Percentiles rank a stretch among this genome's conserved stretches.
phyloP scores from a whole-genome alignment of 1,140 invertebrate genomes.

The Galleria mellonella region DNA sequence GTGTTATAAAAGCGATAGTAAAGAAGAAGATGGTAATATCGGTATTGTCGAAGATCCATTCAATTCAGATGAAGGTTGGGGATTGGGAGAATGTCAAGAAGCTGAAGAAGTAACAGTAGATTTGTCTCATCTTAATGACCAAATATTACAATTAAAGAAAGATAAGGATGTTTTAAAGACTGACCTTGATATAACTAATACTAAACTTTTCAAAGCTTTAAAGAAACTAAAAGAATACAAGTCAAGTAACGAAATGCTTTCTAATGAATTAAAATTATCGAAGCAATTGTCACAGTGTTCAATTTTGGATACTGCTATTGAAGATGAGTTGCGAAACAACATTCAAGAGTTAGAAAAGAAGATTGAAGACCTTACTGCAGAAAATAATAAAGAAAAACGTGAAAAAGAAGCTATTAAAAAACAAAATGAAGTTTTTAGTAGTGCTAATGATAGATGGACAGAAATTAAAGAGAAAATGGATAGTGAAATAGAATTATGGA shows the following conservation, averaged over 20 bases:
- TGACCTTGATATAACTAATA: slow-evolving; percentile 77
- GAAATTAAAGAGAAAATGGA: slow-evolving; percentile 89
- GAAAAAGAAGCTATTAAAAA: slow-evolving; percentile 82
- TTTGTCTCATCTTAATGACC: slow-evolving; percentile 41
- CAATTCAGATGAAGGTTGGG: slow-evolving; percentile 67
- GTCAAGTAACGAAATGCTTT: slow-evolving; percentile 77
- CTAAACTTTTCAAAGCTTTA: slow-evolving; percentile 81
- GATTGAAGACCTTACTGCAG: slow-evolving; percentile 75
- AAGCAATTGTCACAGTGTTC: slow-evolving; percentile 75
- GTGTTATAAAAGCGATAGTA: slow-evolving; percentile 47
- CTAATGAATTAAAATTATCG: slow-evolving; percentile 72
- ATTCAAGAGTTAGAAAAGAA: slow-evolving; percentile 79
- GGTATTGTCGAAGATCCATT: slow-evolving; percentile 47
- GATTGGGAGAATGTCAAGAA: slow-evolving; percentile 42
- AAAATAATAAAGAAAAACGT: slow-evolving; percentile 74
- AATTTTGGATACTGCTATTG: slow-evolving; percentile 82
- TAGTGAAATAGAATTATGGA: slow-evolving; percentile 80
- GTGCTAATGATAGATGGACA: slow-evolving; percentile 84
- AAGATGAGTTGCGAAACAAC: slow-evolving; percentile 83
- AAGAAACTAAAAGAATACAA: slow-evolving; percentile 87
- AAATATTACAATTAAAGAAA: slow-evolving; percentile 42
- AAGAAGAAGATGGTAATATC: slow-evolving; percentile 12
- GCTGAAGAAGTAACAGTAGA: slow-evolving; percentile 32
- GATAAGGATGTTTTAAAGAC: slow-evolving; percentile 60
- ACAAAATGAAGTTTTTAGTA: slow-evolving; percentile 82